These are phyloP conservation scores for Galeopsomyia nigrocyanea DNA, from an alignment of 2,888 invertebrate genomes.

Conservation along the genomic window DNA sequence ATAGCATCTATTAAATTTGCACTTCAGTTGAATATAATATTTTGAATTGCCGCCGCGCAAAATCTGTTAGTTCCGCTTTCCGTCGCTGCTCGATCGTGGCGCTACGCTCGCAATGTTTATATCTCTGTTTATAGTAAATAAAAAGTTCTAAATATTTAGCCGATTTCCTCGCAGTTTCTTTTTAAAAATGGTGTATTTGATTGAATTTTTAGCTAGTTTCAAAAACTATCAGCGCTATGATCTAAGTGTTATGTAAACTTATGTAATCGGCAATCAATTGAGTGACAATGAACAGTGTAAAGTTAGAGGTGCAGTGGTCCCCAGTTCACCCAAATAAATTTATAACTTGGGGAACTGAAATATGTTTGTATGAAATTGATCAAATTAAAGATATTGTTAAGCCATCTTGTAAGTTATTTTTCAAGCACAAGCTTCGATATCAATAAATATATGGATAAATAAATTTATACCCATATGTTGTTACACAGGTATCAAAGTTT, in stretches of 20 bases:
- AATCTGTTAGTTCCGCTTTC: no score
- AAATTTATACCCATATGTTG: conserved; percentile 19
- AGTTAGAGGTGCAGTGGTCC: conserved; percentile 90
- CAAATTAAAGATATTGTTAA: conserved; percentile 73
- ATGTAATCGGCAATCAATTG: conserved; percentile 1
- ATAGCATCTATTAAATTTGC: no score
- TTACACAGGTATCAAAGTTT: conserved; percentile 76
- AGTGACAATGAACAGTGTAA: conserved; percentile 66
- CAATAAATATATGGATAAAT: neutral
- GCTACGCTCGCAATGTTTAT: conserved; percentile 39
- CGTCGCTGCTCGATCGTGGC: neutral
- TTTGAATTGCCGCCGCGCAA: no score
- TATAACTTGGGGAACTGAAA: conserved; percentile 91
- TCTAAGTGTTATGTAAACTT: neutral
- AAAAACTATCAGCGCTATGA: neutral
- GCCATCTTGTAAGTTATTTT: conserved; percentile 64
- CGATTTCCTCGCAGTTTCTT: no score
- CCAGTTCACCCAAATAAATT: conserved; percentile 85
- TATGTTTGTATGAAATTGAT: conserved; percentile 86
- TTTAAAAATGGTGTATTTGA: conserved; percentile 25
- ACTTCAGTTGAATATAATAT: no score
- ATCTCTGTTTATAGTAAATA: conserved; percentile 14
- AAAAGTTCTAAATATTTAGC: conserved; percentile 20
- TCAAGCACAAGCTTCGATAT: conserved; percentile 4
- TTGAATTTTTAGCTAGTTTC: conserved; percentile 18